A percentile compares a stretch with the other conserved stretches of the same genome.
These are phyloP conservation scores for Eublepharis macularius DNA, from an alignment of 2,113 vertebrate species.

Conservation along the genomic window DNA sequence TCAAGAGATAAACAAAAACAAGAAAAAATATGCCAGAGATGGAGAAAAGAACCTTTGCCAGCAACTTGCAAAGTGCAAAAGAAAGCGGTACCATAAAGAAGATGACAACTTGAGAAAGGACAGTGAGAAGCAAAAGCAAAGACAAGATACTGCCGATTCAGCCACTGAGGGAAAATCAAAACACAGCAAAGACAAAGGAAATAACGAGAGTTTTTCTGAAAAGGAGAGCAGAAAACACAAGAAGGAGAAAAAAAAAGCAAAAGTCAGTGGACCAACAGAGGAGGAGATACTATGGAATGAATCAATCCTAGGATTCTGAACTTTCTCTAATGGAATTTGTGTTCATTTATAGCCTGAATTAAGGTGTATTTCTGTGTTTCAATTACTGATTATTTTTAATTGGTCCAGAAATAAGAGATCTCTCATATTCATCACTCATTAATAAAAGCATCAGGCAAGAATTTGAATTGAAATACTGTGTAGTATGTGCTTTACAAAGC, in stretches of 20 bases:
- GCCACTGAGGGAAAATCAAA: conserved; percentile 58
- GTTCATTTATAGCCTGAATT: conserved; percentile 9
- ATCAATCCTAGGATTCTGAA: conserved; percentile 79
- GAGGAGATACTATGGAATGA: conserved; percentile 89
- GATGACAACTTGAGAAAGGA: conserved; percentile 52
- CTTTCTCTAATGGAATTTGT: conserved; percentile 19
- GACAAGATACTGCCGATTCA: conserved; percentile 32
- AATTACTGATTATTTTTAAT: background rate
- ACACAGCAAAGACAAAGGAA: conserved; percentile 60
- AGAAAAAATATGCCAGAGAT: conserved; percentile 40
- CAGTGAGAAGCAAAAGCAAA: conserved; percentile 44
- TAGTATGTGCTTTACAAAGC: conserved; percentile 28
- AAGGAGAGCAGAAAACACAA: conserved; percentile 71
- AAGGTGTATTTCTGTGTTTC: background rate
- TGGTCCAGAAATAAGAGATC: background rate
- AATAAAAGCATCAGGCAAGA: background rate
- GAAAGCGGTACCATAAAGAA: conserved; percentile 42
- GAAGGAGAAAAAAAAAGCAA: conserved; percentile 77
- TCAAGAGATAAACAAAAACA: conserved; percentile 40
- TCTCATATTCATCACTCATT: background rate
- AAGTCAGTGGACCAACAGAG: conserved; percentile 74
- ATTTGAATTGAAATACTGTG: conserved; percentile 25
- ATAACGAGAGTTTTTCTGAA: conserved; percentile 42
- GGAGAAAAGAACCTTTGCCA: conserved; percentile 51
- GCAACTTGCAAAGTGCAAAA: conserved; percentile 50